Conservation (phyloP, 2,888 invertebrate species). For the Pollenia angustigena region DNA sequence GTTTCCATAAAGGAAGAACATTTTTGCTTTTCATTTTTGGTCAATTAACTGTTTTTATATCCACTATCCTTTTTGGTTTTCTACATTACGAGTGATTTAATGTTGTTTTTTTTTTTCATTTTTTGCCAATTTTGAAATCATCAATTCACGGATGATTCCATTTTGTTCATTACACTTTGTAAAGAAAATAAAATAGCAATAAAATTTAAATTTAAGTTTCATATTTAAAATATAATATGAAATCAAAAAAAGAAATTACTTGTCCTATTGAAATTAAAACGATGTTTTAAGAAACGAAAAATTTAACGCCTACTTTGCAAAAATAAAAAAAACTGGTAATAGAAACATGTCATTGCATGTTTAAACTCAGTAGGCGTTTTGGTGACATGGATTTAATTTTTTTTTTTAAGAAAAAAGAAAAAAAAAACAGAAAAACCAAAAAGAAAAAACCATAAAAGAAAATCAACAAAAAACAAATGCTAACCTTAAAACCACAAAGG, state of each 20-base stretch:
- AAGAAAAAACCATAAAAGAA: background rate
- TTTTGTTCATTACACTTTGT: background rate
- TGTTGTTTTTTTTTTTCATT: background rate
- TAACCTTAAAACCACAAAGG: conserved; percentile 18
- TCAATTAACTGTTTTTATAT: background rate
- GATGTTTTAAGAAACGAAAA: background rate
- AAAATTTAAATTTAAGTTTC: conserved; percentile 34
- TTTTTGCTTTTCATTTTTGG: background rate
- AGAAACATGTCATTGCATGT: no score
- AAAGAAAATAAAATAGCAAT: conserved; percentile 3
- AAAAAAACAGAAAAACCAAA: background rate
- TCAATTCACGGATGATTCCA: background rate
- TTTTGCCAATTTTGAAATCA: conserved; percentile 6
- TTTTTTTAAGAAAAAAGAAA: background rate
- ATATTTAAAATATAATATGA: conserved; percentile 39
- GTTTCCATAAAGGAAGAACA: background rate
- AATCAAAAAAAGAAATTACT: conserved; percentile 18
- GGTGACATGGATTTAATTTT: background rate
- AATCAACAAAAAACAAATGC: background rate
- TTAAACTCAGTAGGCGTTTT: background rate
- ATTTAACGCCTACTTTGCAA: no score
- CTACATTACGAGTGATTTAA: background rate
- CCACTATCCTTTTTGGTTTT: background rate
- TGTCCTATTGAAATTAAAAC: background rate
- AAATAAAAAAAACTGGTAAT: no score